phyloP scores from a whole-genome alignment of 2,113 vertebrate genomes.

The Bubo bubo region DNA sequence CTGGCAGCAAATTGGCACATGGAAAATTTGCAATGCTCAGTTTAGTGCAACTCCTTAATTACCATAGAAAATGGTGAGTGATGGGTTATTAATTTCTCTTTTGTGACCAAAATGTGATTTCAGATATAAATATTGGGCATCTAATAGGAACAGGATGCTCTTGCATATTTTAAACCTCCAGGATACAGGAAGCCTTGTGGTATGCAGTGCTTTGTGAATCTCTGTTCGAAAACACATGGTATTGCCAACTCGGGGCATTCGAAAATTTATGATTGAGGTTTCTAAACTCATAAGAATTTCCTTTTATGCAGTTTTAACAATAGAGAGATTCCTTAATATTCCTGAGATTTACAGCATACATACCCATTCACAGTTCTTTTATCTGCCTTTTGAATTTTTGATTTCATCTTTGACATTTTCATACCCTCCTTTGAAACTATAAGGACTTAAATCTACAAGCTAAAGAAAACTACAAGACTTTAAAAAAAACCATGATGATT shows the following conservation, averaged over 20 bases:
- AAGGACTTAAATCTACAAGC: neutral
- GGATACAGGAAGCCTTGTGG: neutral
- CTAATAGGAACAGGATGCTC: conserved; percentile 13
- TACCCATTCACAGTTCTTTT: neutral
- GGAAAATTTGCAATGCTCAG: neutral
- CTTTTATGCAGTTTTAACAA: neutral
- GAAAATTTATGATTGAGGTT: neutral
- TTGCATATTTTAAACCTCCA: neutral
- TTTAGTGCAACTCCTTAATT: conserved; percentile 33
- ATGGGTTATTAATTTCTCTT: conserved; percentile 30
- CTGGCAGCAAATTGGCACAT: neutral
- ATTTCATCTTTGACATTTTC: neutral
- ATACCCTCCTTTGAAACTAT: neutral
- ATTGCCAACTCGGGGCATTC: neutral
- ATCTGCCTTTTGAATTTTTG: neutral
- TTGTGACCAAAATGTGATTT: neutral
- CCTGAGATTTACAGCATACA: neutral
- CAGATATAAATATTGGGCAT: conserved; percentile 11
- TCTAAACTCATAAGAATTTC: neutral
- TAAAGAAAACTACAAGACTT: neutral
- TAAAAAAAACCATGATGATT: neutral
- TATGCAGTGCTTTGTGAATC: neutral
- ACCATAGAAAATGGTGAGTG: neutral
- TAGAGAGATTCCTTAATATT: neutral
- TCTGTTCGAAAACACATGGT: neutral